phyloP scores from a whole-genome alignment of 2,888 invertebrate species.

The Hemithea aestivaria region DNA sequence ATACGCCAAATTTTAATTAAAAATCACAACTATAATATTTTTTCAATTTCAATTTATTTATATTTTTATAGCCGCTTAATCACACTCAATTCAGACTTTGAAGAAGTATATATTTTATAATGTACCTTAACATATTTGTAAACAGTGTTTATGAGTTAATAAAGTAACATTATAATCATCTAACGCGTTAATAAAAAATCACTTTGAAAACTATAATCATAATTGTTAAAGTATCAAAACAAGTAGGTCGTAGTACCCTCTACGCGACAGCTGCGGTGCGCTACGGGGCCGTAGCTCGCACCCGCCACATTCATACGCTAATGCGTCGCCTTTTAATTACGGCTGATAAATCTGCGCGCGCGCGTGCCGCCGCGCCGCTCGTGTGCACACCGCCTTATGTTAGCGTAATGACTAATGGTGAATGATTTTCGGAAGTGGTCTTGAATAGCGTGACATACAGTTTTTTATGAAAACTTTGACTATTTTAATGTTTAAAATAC shows the following conservation, averaged over 20 bases:
- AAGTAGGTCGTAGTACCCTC: constrained; percentile 22
- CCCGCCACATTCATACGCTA: constrained; percentile 64
- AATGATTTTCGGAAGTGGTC: constrained; percentile 20
- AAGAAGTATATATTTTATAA: too few relatives aligned
- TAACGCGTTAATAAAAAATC: too few relatives aligned
- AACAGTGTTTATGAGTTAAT: too few relatives aligned
- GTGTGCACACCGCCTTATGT: constrained; percentile 59
- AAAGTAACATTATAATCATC: too few relatives aligned
- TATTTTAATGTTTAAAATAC: too few relatives aligned
- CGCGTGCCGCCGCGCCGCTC: constrained; percentile 56
- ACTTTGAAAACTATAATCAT: too few relatives aligned
- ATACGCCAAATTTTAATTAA: too few relatives aligned
- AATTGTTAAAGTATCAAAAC: constrained; percentile 55
- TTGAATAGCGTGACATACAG: not conserved
- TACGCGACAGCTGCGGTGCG: constrained; percentile 65
- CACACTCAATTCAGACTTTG: too few relatives aligned
- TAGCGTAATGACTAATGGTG: constrained; percentile 32
- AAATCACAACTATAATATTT: too few relatives aligned
- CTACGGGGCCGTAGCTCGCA: constrained; percentile 33
- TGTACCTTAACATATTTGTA: too few relatives aligned
- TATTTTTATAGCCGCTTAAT: too few relatives aligned
- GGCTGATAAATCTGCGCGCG: constrained; percentile 75
- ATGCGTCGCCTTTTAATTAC: constrained; percentile 75
- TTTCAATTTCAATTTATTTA: too few relatives aligned
- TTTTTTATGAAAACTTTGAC: not conserved